A percentile compares a stretch with the other conserved stretches of the same genome.
Conservation (phyloP, 2,888 invertebrate genomes). For the Agrotis clavis region DNA sequence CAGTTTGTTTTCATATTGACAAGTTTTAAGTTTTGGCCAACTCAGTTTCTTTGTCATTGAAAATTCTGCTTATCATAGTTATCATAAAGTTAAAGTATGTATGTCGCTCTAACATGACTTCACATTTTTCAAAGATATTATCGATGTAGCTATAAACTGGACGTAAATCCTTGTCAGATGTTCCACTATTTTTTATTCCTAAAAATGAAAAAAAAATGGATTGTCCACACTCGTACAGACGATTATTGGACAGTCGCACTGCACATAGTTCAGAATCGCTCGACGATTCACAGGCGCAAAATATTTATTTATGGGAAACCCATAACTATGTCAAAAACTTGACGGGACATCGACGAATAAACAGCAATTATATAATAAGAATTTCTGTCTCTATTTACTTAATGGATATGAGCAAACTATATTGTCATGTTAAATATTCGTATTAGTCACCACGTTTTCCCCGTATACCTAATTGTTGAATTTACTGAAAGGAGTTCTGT, state of each 20-base stretch:
- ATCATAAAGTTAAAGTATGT: conserved; percentile 5
- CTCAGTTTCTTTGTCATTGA: conserved; percentile 29
- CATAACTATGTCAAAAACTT: background rate
- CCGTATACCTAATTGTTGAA: conserved; percentile 16
- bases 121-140: background rate
- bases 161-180: background rate
- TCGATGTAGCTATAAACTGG: background rate
- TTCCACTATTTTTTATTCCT: no score
- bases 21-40: conserved; percentile 1
- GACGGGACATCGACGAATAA: background rate
- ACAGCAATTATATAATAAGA: conserved; percentile 23
- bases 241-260: no score
- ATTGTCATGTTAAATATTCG: conserved; percentile 30
- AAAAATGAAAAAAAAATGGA: background rate
- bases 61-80: conserved; percentile 7
- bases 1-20: conserved; percentile 20
- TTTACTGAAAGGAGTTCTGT: conserved; percentile 24
- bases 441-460: conserved; percentile 28
- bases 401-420: conserved; percentile 12
- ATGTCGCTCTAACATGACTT: background rate
- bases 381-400: background rate
- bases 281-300: background rate
- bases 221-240: background rate
- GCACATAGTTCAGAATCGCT: conserved; percentile 13
- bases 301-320: background rate